Base-by-base conservation (phyloP, 2,797 vertebrate species). In the Toxotes lorentzi region DNA sequence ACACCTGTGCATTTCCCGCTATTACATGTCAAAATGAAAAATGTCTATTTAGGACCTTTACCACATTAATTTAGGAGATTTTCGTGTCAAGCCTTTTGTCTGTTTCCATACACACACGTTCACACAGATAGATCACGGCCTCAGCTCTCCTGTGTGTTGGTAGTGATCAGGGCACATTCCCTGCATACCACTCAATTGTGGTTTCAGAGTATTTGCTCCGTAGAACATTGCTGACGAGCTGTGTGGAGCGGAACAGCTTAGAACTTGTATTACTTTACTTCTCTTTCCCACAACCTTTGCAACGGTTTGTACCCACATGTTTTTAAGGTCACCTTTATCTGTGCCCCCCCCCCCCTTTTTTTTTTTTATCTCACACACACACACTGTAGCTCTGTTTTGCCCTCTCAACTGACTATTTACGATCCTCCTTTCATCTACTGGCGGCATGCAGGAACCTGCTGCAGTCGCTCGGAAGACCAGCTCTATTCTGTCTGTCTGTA, bases 131-230 rank as follows among this genome's bases (percentile, higher is more conserved):
- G 12, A 65, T 24, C 45, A 34, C 4, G 1, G 11, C 47, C 34
- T 81, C 34, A 27, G 62, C 70, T 71, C 71, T 72, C 40, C 73
- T 30, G 74, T 64, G 58, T 79, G 77, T 73, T 65, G 77, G 41
- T 69, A 66, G 48, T 59, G 67, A 47, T 62, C 54, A 53, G 70
- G 64, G 66, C 76, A 79, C 85, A 93, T 94, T 95, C 92, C 76
- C 43, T 19, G 70, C 93, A 94, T 95, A 86, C 91, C 91, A 84
- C 63, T 65, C 79, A 64, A 77, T 79, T 86, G 86, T 90, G 85
- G 76, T 88, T 82, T 88, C 59, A 79, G 76, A 90, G 56, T 56
- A 34, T 76, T 64, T 0, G 14, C 50, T 38, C 59, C 17, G 47
- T 67, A 27, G 30, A 85, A 74, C 70, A 70, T 63, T 2, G 17